These are phyloP conservation scores for Herpailurus yagouaroundi DNA, from an alignment of 2,113 vertebrate genomes.

Conservation along the genomic window DNA sequence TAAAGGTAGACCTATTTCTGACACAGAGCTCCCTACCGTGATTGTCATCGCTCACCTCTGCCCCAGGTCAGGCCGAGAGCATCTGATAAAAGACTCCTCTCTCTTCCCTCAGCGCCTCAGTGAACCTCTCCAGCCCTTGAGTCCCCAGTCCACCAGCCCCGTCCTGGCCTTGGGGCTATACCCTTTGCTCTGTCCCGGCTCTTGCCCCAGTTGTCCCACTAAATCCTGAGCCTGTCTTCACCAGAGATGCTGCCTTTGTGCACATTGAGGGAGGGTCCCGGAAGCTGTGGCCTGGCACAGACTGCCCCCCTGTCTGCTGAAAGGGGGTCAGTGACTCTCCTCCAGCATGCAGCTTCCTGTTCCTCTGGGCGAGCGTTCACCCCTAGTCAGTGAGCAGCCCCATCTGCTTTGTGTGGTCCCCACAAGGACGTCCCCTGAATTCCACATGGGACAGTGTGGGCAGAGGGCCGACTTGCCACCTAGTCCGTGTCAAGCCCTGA, in stretches of 20 bases:
- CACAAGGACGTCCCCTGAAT: rapidly evolving
- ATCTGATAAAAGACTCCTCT: background rate
- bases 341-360: background rate
- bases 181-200: background rate
- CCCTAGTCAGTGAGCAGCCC: background rate
- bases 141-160: background rate
- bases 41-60: background rate
- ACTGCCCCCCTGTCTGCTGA: background rate
- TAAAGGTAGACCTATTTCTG: background rate
- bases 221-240: background rate
- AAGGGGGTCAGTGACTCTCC: background rate
- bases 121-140: background rate
- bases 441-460: background rate
- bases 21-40: background rate
- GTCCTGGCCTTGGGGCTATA: background rate
- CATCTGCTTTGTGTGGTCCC: background rate
- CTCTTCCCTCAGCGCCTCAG: background rate
- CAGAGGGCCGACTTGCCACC: background rate
- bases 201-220: background rate
- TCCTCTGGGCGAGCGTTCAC: background rate
- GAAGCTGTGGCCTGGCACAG: background rate
- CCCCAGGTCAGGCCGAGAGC: background rate
- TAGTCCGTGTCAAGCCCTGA: background rate
- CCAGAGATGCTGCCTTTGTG: background rate
- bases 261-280: background rate